A percentile compares a stretch with the other conserved stretches of the same genome.
phyloP scores from a whole-genome alignment of 2,797 vertebrate genomes.

The Coluber constrictor region DNA sequence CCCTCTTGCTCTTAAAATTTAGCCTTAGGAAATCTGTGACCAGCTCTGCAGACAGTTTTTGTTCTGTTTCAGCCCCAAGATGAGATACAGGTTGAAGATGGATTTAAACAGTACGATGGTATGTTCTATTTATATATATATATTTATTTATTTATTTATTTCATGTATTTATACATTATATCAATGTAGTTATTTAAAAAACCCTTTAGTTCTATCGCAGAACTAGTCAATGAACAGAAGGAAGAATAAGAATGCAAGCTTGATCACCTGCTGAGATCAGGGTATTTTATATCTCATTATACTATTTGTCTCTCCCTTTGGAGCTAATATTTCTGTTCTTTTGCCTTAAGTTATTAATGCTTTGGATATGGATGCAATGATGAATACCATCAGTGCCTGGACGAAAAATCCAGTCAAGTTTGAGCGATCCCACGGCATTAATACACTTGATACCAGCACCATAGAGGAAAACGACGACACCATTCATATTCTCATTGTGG shows the following conservation, averaged over 20 bases:
- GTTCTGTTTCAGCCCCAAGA: slow-evolving; percentile 90
- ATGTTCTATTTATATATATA: slow-evolving; percentile 66
- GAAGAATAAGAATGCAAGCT: neutral
- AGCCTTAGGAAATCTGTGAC: neutral
- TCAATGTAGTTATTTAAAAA: neutral
- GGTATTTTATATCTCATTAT: rapidly evolving
- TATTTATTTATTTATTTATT: too few species aligned
- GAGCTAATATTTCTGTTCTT: neutral
- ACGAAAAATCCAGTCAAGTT: slow-evolving; percentile 88
- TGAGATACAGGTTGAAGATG: slow-evolving; percentile 93
- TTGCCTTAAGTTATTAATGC: slow-evolving; percentile 79
- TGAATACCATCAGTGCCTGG: slow-evolving; percentile 89
- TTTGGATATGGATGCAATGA: slow-evolving; percentile 92
- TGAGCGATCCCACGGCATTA: slow-evolving; percentile 90
- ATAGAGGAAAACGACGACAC: slow-evolving; percentile 67
- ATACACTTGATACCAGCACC: slow-evolving; percentile 76
- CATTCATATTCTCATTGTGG: slow-evolving; percentile 86
- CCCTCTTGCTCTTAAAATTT: slow-evolving; percentile 12
- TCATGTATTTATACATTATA: neutral
- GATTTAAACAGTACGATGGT: slow-evolving; percentile 96
- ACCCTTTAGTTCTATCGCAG: neutral
- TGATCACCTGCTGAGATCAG: neutral
- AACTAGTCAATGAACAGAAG: neutral
- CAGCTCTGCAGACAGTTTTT: slow-evolving; percentile 59
- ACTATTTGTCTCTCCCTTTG: neutral